Evolutionary conservation across 2,113 vertebrate species (phyloP).

Genomic region (Podarcis muralis): DNA sequence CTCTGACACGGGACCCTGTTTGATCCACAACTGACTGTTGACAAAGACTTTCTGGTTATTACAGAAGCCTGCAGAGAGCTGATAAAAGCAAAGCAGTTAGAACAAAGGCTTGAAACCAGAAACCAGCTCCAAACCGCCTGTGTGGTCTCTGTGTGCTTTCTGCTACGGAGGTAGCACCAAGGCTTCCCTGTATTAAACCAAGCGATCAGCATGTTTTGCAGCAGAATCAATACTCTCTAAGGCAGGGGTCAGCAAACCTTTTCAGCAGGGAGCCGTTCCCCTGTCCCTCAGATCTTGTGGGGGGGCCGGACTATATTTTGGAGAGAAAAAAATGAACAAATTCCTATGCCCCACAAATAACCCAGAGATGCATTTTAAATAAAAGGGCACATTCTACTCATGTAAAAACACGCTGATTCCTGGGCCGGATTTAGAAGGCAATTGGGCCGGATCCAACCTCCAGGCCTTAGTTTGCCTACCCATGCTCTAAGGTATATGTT

Average conservation of each 20-base stretch:
- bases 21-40: neutral
- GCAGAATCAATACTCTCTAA: neutral
- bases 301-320: too few species aligned
- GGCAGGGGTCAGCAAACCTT: too few species aligned
- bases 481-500: neutral
- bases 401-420: too few species aligned
- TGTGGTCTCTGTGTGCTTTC: neutral
- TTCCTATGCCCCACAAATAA: too few species aligned
- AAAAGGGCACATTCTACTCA: too few species aligned
- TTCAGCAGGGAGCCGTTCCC: too few species aligned
- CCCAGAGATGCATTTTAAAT: too few species aligned
- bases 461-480: too few species aligned
- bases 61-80: neutral
- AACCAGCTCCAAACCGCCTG: neutral
- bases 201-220: neutral
- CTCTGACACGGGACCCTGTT: neutral
- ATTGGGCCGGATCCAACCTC: too few species aligned
- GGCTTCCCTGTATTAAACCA: neutral
- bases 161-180: neutral
- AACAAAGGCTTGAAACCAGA: neutral
- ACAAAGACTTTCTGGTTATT: neutral
- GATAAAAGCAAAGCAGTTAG: neutral
- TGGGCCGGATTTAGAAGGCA: too few species aligned
- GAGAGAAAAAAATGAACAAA: too few species aligned
- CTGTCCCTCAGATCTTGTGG: too few species aligned